Evolutionary conservation across 2,113 vertebrate genomes (phyloP).

Genomic region (Cryptomyrus ogoouensis): DNA sequence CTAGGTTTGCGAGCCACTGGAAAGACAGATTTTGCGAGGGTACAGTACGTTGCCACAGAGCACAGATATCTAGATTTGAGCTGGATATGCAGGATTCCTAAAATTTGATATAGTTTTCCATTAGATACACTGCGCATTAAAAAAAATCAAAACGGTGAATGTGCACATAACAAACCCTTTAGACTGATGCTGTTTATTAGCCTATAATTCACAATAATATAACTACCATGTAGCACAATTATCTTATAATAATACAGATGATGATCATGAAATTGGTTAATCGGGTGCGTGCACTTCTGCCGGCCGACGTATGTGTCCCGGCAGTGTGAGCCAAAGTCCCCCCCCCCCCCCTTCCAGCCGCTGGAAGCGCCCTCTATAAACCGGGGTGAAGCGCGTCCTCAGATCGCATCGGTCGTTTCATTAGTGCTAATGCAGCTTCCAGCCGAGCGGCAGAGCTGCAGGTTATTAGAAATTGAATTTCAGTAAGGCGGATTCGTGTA

Average conservation of each 20-base stretch:
- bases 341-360: background rate
- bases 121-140: background rate
- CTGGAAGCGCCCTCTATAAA: background rate
- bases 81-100: background rate
- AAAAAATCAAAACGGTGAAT: background rate
- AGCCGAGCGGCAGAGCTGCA: background rate
- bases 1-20: background rate
- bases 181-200: background rate
- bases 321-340: background rate
- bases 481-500: background rate
- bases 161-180: background rate
- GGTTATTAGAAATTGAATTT: background rate
- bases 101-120: background rate
- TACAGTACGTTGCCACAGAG: no score
- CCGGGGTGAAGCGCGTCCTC: no score
- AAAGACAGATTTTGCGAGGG: background rate
- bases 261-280: background rate
- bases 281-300: background rate
- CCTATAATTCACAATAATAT: background rate
- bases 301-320: background rate
- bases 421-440: background rate
- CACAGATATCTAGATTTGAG: background rate
- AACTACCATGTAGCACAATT: background rate
- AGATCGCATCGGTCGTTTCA: background rate
- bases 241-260: background rate